Conservation (phyloP, 2,113 vertebrate species). For the Apodemus sylvaticus region DNA sequence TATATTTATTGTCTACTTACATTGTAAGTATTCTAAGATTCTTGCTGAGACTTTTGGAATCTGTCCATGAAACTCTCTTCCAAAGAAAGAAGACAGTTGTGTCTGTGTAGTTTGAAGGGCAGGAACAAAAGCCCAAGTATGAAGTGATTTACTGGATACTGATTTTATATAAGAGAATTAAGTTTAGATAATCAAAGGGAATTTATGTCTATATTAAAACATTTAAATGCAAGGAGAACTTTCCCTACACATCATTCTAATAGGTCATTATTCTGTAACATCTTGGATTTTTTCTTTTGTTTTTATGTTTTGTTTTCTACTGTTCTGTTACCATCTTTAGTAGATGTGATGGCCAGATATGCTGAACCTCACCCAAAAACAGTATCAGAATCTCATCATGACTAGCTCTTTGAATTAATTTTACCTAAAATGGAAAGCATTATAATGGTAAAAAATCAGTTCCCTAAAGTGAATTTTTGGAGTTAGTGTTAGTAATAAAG, state of each 20-base stretch:
- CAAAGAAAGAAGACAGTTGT: conserved; percentile 26
- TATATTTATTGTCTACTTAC: neutral
- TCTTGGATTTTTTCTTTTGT: neutral
- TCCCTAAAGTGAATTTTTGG: neutral
- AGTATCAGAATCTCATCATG: neutral
- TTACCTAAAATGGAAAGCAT: neutral
- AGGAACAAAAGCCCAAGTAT: neutral
- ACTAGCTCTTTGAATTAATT: neutral
- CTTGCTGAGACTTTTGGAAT: neutral
- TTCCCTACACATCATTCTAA: neutral
- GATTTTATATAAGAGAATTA: neutral
- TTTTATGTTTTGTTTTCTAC: neutral
- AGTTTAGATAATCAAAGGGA: conserved; percentile 44
- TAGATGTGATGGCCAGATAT: neutral
- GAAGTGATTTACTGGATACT: neutral
- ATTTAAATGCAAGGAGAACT: neutral
- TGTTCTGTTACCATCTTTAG: neutral
- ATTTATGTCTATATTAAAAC: neutral
- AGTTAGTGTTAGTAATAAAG: neutral
- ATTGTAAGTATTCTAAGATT: neutral
- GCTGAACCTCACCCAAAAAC: neutral
- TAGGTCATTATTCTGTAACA: neutral
- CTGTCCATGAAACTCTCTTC: neutral
- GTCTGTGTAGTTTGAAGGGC: neutral
- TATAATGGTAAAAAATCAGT: neutral